Conservation (phyloP, 1,140 invertebrate genomes). For the Helicoverpa zea region DNA sequence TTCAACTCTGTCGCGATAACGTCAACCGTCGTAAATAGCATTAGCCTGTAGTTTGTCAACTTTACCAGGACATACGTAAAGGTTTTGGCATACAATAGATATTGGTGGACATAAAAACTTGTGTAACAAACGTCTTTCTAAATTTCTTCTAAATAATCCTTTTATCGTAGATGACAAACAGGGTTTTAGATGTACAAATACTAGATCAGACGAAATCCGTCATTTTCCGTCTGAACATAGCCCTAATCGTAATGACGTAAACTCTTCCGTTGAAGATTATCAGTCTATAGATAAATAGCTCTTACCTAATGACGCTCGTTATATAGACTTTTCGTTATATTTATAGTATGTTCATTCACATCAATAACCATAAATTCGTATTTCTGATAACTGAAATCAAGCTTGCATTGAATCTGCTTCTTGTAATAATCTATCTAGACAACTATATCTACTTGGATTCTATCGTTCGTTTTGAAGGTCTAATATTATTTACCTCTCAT, state of each 20-base stretch:
- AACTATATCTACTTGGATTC: neutral
- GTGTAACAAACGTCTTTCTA: neutral
- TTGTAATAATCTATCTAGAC: slow-evolving; percentile 5
- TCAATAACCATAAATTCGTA: slow-evolving; percentile 14
- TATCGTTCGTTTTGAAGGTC: neutral
- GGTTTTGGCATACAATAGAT: slow-evolving; percentile 38
- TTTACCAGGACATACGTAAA: slow-evolving; percentile 71
- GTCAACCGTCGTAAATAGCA: slow-evolving; percentile 77
- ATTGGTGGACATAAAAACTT: neutral
- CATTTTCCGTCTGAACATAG: slow-evolving; percentile 1
- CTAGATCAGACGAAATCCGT: too few species aligned
- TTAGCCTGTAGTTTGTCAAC: slow-evolving; percentile 72
- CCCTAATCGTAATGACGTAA: slow-evolving; percentile 66
- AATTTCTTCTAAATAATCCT: too few species aligned
- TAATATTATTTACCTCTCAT: neutral
- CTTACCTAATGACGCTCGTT: slow-evolving; percentile 40
- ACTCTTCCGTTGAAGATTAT: slow-evolving; percentile 63
- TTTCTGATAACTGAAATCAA: slow-evolving; percentile 6
- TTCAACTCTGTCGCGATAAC: slow-evolving; percentile 72
- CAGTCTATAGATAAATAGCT: slow-evolving; percentile 59
- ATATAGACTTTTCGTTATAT: slow-evolving; percentile 44
- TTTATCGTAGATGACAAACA: too few species aligned
- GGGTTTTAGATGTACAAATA: too few species aligned
- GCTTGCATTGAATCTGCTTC: neutral
- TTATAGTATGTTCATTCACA: neutral